Percentiles rank a stretch among this genome's conserved stretches.
phyloP scores from a whole-genome alignment of 2,888 invertebrate genomes.

The Andrena praecox region DNA sequence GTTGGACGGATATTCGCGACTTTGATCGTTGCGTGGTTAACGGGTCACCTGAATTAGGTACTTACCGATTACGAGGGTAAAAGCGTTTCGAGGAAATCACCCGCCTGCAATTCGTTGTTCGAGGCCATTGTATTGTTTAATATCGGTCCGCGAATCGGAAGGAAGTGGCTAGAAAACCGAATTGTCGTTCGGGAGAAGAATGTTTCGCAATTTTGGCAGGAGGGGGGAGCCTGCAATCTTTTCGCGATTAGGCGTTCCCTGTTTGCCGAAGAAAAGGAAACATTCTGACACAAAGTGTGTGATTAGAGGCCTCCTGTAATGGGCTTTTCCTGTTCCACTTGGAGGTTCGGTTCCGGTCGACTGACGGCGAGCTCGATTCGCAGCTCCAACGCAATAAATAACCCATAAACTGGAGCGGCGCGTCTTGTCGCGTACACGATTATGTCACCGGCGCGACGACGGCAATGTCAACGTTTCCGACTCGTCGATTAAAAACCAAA shows the following conservation, averaged over 20 bases:
- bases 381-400: conserved; percentile 22
- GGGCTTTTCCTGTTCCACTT: conserved; percentile 33
- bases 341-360: background rate
- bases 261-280: conserved; percentile 2
- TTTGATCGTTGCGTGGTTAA: background rate
- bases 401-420: conserved; percentile 6
- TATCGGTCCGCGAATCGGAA: conserved; percentile 1
- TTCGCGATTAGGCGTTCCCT: background rate
- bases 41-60: background rate
- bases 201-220: conserved; percentile 10
- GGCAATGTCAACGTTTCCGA: background rate
- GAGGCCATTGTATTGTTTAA: background rate
- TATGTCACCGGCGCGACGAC: conserved; percentile 26
- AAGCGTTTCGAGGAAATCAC: background rate
- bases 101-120: background rate
- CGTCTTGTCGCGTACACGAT: conserved; percentile 3
- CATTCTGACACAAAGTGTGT: background rate
- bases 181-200: conserved; percentile 10
- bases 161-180: conserved; percentile 1
- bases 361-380: conserved; percentile 21
- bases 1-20: background rate
- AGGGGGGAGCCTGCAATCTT: conserved; percentile 6
- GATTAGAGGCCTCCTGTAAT: background rate
- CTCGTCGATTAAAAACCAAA: background rate
- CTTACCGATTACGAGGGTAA: background rate